Percentiles rank a stretch among this genome's conserved stretches.
Evolutionary conservation across 92 coral and sea anemone genomes (phyloP).

Genomic region (Actinostola sp.): DNA sequence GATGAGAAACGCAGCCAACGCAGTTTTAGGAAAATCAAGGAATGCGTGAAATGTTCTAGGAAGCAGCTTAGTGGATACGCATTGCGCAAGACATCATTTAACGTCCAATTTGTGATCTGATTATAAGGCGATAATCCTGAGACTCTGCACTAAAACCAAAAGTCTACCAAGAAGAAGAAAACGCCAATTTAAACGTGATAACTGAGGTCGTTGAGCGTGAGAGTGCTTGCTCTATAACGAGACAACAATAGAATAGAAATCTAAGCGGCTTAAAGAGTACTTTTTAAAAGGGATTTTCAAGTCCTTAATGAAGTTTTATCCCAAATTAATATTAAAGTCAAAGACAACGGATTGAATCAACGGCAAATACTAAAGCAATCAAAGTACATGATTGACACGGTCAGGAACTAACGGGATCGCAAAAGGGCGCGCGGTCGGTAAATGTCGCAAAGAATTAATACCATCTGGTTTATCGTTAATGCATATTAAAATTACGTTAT

Average conservation of each 20-base stretch:
- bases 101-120: no score
- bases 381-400: background rate
- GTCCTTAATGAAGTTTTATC: constrained; percentile 4
- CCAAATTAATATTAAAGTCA: background rate
- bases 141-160: no score
- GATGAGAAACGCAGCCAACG: no score
- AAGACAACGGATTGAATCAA: background rate
- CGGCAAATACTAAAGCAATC: background rate
- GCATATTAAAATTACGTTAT: background rate
- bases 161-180: no score
- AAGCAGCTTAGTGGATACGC: no score
- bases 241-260: background rate
- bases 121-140: no score
- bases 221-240: background rate
- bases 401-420: background rate
- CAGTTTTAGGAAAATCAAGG: no score
- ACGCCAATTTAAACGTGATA: background rate
- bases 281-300: background rate
- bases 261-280: background rate
- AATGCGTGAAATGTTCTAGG: no score
- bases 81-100: no score
- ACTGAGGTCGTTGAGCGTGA: background rate
- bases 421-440: constrained; percentile 1
- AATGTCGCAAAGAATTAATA: no score
- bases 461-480: background rate